A percentile compares a stretch with the other conserved stretches of the same genome.
These are phyloP conservation scores for Nudaria mundana DNA, from an alignment of 2,888 invertebrate genomes.

Conservation along the genomic window DNA sequence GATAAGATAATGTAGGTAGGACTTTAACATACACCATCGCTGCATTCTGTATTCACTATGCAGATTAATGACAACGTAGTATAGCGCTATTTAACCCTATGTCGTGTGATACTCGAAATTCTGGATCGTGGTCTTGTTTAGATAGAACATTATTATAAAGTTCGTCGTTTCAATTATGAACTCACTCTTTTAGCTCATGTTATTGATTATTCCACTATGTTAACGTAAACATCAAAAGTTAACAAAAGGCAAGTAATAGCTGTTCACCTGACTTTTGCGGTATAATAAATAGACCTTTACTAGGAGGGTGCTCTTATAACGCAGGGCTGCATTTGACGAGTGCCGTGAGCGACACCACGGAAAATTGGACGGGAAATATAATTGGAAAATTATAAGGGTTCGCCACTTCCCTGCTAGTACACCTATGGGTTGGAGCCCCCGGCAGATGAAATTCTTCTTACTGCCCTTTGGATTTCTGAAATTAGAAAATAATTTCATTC, in stretches of 20 bases:
- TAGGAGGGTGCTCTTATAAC: slow-evolving; percentile 33
- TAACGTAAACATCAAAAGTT: slow-evolving; percentile 14
- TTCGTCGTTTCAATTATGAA: too few relatives aligned
- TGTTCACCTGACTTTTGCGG: slow-evolving; percentile 52
- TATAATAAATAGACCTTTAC: slow-evolving; percentile 42
- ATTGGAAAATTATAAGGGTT: slow-evolving; percentile 80
- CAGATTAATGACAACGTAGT: too few relatives aligned
- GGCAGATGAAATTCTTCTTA: slow-evolving; percentile 37
- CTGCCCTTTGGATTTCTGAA: slow-evolving; percentile 37
- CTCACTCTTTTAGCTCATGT: too few relatives aligned
- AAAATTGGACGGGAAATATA: slow-evolving; percentile 81
- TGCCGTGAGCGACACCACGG: slow-evolving; percentile 78
- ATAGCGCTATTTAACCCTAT: too few relatives aligned
- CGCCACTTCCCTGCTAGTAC: slow-evolving; percentile 55
- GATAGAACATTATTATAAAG: too few relatives aligned
- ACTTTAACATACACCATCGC: too few relatives aligned
- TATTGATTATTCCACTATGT: not conserved
- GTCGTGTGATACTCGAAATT: too few relatives aligned
- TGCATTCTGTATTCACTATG: too few relatives aligned
- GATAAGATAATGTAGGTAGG: too few relatives aligned
- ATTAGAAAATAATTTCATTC: slow-evolving; percentile 43
- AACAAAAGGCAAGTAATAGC: slow-evolving; percentile 35
- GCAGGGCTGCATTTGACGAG: slow-evolving; percentile 76
- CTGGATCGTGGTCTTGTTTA: too few relatives aligned
- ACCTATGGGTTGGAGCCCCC: slow-evolving; percentile 34